Evolutionary conservation across 1,140 invertebrate genomes (phyloP).

Genomic region (Medauroidea extradentata): DNA sequence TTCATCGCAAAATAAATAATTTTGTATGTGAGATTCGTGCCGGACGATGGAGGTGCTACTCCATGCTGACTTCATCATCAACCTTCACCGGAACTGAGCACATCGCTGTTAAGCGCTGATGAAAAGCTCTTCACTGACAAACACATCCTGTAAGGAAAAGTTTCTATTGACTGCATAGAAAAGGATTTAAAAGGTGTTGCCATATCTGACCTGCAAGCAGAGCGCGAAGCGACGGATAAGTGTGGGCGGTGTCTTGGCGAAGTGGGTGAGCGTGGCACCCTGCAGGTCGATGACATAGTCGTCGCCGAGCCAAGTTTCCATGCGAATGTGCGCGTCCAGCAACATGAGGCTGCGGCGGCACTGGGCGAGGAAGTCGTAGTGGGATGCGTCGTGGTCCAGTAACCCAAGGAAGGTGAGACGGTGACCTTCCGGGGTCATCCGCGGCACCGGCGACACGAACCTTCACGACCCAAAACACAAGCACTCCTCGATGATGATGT

Average conservation of each 20-base stretch:
- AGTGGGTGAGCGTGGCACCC: background rate
- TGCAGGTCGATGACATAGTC: conserved; percentile 15
- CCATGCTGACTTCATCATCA: too few species aligned
- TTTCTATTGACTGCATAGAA: too few species aligned
- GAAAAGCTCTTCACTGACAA: too few species aligned
- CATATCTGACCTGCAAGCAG: too few species aligned
- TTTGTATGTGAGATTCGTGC: too few species aligned
- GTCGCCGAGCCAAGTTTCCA: conserved; percentile 17
- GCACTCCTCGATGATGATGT: too few species aligned
- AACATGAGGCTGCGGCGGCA: conserved; percentile 19
- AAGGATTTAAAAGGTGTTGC: too few species aligned
- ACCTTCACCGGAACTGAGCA: too few species aligned
- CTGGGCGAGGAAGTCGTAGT: conserved; percentile 20
- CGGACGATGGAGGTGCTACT: too few species aligned
- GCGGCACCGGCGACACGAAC: conserved; percentile 33
- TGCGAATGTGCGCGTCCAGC: conserved; percentile 15
- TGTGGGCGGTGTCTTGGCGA: background rate
- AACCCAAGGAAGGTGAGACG: conserved; percentile 21
- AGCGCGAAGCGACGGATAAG: background rate
- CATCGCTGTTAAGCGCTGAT: too few species aligned
- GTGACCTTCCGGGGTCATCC: conserved; percentile 37
- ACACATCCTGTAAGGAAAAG: too few species aligned
- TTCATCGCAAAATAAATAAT: too few species aligned
- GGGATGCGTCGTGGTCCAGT: background rate
- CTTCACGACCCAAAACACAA: conserved; percentile 24